Evolutionary conservation across 1,140 invertebrate species (phyloP), one percentile per base, ranked within the genome.

Genomic region (Macrobrachium nipponense): DNA sequence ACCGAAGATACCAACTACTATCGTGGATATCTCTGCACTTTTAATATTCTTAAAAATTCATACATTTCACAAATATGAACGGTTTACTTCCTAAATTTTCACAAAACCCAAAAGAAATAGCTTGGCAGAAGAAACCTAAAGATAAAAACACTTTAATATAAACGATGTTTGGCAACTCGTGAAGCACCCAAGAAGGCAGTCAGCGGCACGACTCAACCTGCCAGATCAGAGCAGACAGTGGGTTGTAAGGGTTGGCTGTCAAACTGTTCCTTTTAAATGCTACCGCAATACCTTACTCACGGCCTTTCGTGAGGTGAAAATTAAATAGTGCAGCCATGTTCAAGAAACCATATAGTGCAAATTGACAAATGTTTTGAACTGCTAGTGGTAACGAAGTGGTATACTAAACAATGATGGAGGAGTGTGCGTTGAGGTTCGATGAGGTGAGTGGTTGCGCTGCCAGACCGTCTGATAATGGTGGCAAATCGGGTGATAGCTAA

Each of bases 131-230:
- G 14, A 20, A 68, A 23, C 23, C 20, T 58, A 6, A 12, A 7
- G 36, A 58, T 44, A 76, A 58, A 23, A 44, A n/a, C 20, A 76
- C 4, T 12, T 5, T 4, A 43, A 73, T 6, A 58, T 58, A 58
- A 76, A 43, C 7, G 51, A 60, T 17, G 62, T 20, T 43, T 66
- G 77, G 77, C 77, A 80, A 44, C 77, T 66, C n/a, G 7, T 17
- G 61, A n/a, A 62, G 64, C 72, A 72, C 75, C 72, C 83, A 86
- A 70, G 77, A 79, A 86, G 83, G 83, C 76, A 86, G 77, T 78
- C 82, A 86, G 83, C 59, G 78, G 83, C 77, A 86, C 64, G 68
- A 80, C 77, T 80, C 83, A 80, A 86, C 83, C 83, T 86, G 83
- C 83, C 83, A 86, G 83, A 86, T 86, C 83, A 80, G 66, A 79